Evolutionary conservation across 92 coral and sea anemone species (phyloP), one percentile per base, ranked within the genome.

Genomic region (Virgularia gustaviana): DNA sequence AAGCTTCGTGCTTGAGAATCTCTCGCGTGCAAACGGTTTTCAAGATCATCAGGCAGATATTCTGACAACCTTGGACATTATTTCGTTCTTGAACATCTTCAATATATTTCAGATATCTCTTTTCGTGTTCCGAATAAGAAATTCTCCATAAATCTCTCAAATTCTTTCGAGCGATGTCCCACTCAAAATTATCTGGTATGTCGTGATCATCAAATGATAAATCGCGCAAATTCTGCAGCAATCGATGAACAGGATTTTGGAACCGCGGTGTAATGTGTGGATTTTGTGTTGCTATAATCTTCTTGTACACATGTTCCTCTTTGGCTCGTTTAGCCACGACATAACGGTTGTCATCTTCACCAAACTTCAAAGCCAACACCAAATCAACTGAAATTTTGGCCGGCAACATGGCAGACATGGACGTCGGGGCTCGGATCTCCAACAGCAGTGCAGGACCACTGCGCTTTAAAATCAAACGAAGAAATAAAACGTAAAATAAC

Each of bases 381-480:
- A 68, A 11, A 68, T 68, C 75, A 25, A 68, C 61, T 28, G 60
- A 53, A 31, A 68, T 68, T 11, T 44, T 56, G 6, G 43, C 32
- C 41, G 55, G 9, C 24, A 28, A 9, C 30, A n/a, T 28, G 15
- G 36, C 29, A 35, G 33, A 35, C 7, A 44, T 13, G n/a, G 52
- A n/a, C 3, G 52, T 38, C 31, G 75, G 24, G 3, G 5, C 20
- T 12, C 20, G n/a, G 8, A 68, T 49, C 25, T 68, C 58, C 30
- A 68, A 56, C 64, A 68, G n/a, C 25, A 68, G 22, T 4, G 75
- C 75, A n/a, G 75, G 75, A 16, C 75, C 75, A 13, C 55, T 44
- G 1, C 62, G 62, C n/a, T n/a, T n/a, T n/a, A n/a, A n/a, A n/a
- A n/a, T n/a, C n/a, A n/a, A n/a, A n/a, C n/a, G n/a, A n/a, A n/a